Evolutionary conservation across 92 coral and sea anemone genomes (phyloP).

Genomic region (Isaurus tuberculatus): DNA sequence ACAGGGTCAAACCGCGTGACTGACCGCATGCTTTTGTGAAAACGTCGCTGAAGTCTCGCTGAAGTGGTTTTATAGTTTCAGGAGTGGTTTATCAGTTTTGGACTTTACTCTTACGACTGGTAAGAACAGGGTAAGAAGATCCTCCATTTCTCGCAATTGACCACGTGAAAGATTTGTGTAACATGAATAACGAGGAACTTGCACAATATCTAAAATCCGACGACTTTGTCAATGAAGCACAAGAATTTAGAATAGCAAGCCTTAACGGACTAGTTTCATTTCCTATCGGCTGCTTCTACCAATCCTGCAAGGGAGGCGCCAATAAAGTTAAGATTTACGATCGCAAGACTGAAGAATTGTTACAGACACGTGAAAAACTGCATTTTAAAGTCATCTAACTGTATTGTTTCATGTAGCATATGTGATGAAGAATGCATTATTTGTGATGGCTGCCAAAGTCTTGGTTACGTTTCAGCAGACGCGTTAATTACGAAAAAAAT

Average conservation of each 20-base stretch:
- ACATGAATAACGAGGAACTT: slow-evolving; percentile 34
- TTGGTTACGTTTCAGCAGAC: slow-evolving; percentile 34
- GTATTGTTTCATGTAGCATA: slow-evolving; percentile 25
- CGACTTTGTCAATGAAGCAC: slow-evolving; percentile 54
- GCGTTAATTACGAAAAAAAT: slow-evolving; percentile 28
- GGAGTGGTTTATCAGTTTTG: too few relatives aligned
- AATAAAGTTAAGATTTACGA: slow-evolving; percentile 49
- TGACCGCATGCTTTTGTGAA: too few relatives aligned
- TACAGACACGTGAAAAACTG: too few relatives aligned
- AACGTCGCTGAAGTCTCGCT: too few relatives aligned
- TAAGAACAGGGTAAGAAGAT: not conserved
- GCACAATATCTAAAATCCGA: slow-evolving; percentile 38
- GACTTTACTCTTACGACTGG: too few relatives aligned
- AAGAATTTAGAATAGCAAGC: slow-evolving; percentile 59
- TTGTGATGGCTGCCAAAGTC: slow-evolving; percentile 44
- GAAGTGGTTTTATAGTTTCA: too few relatives aligned
- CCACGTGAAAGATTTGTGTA: slow-evolving; percentile 9
- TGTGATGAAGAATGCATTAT: slow-evolving; percentile 45
- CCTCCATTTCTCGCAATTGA: not conserved
- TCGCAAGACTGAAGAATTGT: slow-evolving; percentile 26
- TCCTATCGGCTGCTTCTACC: slow-evolving; percentile 62
- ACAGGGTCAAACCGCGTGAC: too few relatives aligned
- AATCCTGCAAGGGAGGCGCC: slow-evolving; percentile 63
- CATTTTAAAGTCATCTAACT: slow-evolving; percentile 32
- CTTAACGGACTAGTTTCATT: slow-evolving; percentile 57